These are phyloP conservation scores for Acanthococcus lagerstroemiae DNA, from an alignment of 2,888 invertebrate genomes.

Conservation along the genomic window DNA sequence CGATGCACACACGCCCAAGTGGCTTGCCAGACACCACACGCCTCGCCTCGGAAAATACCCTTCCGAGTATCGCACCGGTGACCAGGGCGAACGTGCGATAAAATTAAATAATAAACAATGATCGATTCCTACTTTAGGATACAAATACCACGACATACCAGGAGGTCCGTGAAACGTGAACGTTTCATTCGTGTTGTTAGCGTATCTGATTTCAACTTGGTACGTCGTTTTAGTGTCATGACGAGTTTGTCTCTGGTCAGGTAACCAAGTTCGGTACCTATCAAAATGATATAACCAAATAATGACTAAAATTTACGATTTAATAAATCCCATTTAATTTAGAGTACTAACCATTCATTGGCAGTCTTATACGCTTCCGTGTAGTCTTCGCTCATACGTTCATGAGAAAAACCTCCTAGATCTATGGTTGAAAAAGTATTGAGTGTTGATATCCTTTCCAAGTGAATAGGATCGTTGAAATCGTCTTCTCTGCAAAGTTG, in stretches of 20 bases:
- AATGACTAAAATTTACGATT: not conserved
- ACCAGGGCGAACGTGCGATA: too few relatives aligned
- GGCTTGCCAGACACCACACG: too few relatives aligned
- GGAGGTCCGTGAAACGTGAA: conserved; percentile 90
- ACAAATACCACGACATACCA: conserved; percentile 42
- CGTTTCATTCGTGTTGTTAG: conserved; percentile 91
- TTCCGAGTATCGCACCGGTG: too few relatives aligned
- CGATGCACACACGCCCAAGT: too few relatives aligned
- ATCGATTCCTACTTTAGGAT: not conserved
- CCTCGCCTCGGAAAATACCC: too few relatives aligned
- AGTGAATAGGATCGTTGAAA: conserved; percentile 91
- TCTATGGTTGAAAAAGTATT: conserved; percentile 82
- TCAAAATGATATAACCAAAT: conserved; percentile 21
- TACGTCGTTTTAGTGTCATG: conserved; percentile 90
- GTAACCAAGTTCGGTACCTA: conserved; percentile 76
- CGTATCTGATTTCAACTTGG: conserved; percentile 84
- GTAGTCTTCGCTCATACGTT: conserved; percentile 75
- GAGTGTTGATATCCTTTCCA: conserved; percentile 86
- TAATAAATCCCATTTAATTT: not conserved
- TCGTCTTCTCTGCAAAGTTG: conserved; percentile 61
- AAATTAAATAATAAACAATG: not conserved
- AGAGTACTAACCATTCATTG: conserved; percentile 71
- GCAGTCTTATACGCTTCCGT: conserved; percentile 73
- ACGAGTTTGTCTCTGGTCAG: conserved; percentile 64
- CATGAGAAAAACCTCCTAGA: conserved; percentile 71